Evolutionary conservation across 2,113 vertebrate genomes (phyloP).

Genomic region (Varanus komodoensis): DNA sequence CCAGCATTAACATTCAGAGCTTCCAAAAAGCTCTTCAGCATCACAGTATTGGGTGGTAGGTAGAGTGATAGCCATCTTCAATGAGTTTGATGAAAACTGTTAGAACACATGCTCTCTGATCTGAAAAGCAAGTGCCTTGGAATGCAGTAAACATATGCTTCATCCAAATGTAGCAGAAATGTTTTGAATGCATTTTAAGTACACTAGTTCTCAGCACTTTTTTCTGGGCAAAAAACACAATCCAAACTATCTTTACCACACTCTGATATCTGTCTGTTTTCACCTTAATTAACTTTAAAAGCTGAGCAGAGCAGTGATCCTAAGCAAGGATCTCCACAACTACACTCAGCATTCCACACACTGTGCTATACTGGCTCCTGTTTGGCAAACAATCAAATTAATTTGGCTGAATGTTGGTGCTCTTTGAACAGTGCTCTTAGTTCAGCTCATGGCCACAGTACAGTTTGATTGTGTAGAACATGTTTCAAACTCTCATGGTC

Average conservation of each 20-base stretch:
- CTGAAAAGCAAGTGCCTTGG: not conserved
- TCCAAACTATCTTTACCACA: not conserved
- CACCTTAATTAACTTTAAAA: not conserved
- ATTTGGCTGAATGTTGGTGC: not conserved
- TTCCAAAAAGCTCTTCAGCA: not conserved
- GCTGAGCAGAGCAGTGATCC: not conserved
- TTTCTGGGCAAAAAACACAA: not conserved
- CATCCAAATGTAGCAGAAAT: not conserved
- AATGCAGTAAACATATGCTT: not conserved
- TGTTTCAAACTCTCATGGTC: not conserved
- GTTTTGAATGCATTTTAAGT: not conserved
- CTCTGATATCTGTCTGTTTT: not conserved
- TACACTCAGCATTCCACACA: not conserved
- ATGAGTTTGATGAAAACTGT: not conserved
- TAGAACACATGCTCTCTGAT: not conserved
- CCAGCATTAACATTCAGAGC: not conserved
- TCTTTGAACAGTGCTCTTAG: not conserved
- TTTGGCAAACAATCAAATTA: slow-evolving; percentile 3
- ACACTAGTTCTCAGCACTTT: not conserved
- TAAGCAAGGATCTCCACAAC: not conserved
- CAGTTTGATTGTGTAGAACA: not conserved
- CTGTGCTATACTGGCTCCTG: not conserved
- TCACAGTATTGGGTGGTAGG: not conserved
- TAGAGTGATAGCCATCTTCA: not conserved
- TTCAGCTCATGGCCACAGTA: not conserved